phyloP scores from a whole-genome alignment of 2,888 invertebrate genomes.

The Galeopsomyia nigrocyanea region DNA sequence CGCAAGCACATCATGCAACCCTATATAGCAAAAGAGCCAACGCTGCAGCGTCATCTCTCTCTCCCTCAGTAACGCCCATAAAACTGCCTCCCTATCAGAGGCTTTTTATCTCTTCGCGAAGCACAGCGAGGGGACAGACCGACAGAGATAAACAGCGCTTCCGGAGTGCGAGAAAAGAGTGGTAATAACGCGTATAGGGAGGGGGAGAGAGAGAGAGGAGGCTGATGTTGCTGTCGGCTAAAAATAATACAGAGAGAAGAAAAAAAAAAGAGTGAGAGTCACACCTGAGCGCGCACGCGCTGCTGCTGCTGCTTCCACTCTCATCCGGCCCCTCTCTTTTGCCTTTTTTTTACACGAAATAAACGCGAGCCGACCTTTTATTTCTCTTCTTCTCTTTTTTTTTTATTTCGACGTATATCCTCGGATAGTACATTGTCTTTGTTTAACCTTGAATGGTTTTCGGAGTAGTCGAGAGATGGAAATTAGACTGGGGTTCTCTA shows the following conservation, averaged over 20 bases:
- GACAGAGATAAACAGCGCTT: constrained; percentile 69
- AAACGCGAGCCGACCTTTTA: neutral
- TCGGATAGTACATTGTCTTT: too few relatives aligned
- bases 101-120: too few relatives aligned
- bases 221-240: constrained; percentile 16
- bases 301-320: constrained; percentile 64
- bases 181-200: constrained; percentile 9
- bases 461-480: too few relatives aligned
- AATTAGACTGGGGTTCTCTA: too few relatives aligned
- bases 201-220: constrained; percentile 18
- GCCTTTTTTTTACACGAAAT: constrained; percentile 39
- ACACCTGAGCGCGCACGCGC: constrained; percentile 68
- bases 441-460: too few relatives aligned
- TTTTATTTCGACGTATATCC: too few relatives aligned
- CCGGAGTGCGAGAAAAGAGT: constrained; percentile 56
- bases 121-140: constrained; percentile 64
- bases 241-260: constrained; percentile 28
- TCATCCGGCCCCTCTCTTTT: constrained; percentile 46
- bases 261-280: constrained; percentile 59
- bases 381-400: too few relatives aligned
- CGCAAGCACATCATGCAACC: too few relatives aligned
- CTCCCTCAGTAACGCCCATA: constrained; percentile 41
- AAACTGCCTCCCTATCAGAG: neutral
- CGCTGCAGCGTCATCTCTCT: constrained; percentile 24
- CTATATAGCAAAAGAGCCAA: too few relatives aligned